These are phyloP conservation scores for Mechanitis messenoides DNA, from an alignment of 2,888 invertebrate species.

Conservation along the genomic window DNA sequence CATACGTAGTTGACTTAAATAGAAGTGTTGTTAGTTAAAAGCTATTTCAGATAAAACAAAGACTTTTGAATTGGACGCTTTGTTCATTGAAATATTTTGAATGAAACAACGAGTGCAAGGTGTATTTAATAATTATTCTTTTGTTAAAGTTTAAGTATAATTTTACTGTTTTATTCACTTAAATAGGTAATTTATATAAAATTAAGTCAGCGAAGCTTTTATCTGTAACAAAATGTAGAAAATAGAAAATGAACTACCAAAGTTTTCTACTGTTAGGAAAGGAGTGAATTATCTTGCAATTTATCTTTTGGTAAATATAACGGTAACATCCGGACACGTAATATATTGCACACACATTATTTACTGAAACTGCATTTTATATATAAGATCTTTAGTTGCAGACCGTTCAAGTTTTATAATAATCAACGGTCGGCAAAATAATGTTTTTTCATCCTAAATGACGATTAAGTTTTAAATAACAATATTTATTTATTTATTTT, in stretches of 20 bases:
- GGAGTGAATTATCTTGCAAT: slow-evolving; percentile 2
- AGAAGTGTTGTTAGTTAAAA: slow-evolving; percentile 16
- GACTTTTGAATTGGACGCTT: neutral
- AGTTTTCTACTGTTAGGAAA: slow-evolving; percentile 2
- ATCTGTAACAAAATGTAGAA: neutral
- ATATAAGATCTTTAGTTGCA: neutral
- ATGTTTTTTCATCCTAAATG: neutral
- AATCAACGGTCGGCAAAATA: no score
- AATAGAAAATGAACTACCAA: neutral
- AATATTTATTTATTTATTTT: no score
- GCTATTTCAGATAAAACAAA: slow-evolving; percentile 12
- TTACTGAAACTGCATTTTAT: neutral
- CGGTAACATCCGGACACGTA: slow-evolving; percentile 2
- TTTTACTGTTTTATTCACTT: neutral
- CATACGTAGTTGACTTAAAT: slow-evolving; percentile 9
- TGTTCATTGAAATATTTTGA: neutral
- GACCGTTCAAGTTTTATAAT: neutral
- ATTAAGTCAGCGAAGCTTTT: neutral
- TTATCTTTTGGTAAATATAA: neutral
- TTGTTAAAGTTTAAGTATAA: neutral
- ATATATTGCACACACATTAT: slow-evolving; percentile 1
- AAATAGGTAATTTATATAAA: neutral
- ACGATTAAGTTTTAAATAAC: neutral
- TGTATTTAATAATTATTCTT: neutral
- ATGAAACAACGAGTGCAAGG: neutral